Evolutionary conservation across 2,888 invertebrate genomes (phyloP).

Genomic region (Acrobeloides nanus): DNA sequence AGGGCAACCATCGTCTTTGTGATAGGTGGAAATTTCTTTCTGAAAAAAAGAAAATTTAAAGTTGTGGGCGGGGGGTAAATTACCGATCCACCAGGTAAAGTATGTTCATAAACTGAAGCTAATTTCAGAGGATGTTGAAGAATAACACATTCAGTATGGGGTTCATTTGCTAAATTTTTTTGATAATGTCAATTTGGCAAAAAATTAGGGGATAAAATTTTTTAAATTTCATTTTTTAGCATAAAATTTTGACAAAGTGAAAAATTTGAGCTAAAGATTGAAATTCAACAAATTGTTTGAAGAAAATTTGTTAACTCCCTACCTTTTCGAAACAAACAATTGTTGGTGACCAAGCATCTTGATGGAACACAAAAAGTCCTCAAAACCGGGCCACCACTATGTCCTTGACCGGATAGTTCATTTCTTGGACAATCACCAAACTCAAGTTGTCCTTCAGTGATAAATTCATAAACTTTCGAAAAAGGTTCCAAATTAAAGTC

Average conservation of each 20-base stretch:
- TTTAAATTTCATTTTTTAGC: conserved; percentile 2
- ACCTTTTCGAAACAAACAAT: too few relatives aligned
- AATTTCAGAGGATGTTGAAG: conserved; percentile 8
- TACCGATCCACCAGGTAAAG: conserved; percentile 8
- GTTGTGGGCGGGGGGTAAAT: neutral
- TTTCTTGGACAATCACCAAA: neutral
- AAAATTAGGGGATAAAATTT: too few relatives aligned
- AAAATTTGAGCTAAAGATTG: neutral
- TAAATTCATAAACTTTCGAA: conserved; percentile 67
- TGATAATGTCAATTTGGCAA: too few relatives aligned
- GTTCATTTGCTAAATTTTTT: too few relatives aligned
- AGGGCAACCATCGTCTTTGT: conserved; percentile 29
- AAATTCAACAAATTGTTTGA: too few relatives aligned
- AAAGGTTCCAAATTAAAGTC: conserved; percentile 80
- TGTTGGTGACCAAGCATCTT: too few relatives aligned
- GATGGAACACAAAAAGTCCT: too few relatives aligned
- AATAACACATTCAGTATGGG: neutral
- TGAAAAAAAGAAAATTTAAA: conserved; percentile 1
- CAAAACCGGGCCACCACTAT: neutral
- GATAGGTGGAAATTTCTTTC: conserved; percentile 34
- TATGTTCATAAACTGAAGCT: conserved; percentile 25
- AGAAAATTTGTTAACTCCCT: too few relatives aligned
- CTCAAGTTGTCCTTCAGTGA: conserved; percentile 61
- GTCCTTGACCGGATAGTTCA: neutral
- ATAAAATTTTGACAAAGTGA: neutral